A percentile compares a stretch with the other conserved stretches of the same genome.
phyloP scores from a whole-genome alignment of 1,140 invertebrate species.

The Homalodisca vitripennis region DNA sequence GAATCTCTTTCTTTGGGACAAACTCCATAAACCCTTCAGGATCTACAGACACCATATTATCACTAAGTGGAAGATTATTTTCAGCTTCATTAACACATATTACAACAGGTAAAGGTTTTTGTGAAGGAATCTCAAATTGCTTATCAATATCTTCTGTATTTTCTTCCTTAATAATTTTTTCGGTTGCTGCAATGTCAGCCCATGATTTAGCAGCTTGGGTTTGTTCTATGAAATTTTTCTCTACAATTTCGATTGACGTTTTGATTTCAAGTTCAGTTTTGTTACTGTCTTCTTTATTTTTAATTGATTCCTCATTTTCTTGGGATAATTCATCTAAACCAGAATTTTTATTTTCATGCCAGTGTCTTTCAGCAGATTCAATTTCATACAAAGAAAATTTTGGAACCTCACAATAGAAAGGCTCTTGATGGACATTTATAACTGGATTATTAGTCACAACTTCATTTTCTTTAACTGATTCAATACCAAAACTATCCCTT shows the following conservation, averaged over 20 bases:
- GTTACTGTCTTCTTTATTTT: background rate
- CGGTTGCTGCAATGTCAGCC: constrained; percentile 16
- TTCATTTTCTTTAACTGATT: too few species aligned
- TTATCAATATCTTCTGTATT: constrained; percentile 13
- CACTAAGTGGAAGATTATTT: constrained; percentile 37
- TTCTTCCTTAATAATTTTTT: constrained; percentile 31
- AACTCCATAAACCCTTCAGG: constrained; percentile 54
- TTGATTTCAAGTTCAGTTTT: background rate
- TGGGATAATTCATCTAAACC: background rate
- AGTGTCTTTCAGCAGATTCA: constrained; percentile 26
- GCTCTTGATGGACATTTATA: too few species aligned
- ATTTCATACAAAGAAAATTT: constrained; percentile 31
- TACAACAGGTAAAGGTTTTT: background rate
- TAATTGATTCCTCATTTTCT: background rate
- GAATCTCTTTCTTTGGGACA: constrained; percentile 49
- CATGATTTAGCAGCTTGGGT: constrained; percentile 6
- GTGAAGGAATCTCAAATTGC: too few species aligned
- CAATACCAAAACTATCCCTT: too few species aligned
- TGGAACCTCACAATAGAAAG: constrained; percentile 18
- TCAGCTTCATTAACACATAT: constrained; percentile 1
- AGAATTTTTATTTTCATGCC: background rate
- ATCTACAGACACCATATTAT: constrained; percentile 48
- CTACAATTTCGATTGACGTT: too few species aligned
- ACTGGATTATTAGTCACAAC: too few species aligned
- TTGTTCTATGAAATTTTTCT: too few species aligned